Base-by-base conservation (phyloP, 2,888 invertebrate genomes). In the Agrotis ipsilon region DNA sequence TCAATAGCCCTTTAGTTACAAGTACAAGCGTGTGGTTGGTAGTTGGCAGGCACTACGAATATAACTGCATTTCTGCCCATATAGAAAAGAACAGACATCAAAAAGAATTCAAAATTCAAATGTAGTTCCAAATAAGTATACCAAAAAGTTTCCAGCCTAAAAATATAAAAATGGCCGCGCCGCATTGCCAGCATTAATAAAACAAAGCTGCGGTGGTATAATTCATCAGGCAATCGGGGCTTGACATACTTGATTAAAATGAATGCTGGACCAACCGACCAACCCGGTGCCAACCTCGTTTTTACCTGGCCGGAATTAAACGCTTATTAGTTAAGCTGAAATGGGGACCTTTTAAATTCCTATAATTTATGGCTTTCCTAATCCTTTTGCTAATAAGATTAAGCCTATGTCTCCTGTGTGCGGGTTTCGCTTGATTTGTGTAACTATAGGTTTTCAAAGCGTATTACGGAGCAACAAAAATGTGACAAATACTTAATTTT, bases 181-280 rank as follows among this genome's bases (percentile, higher is more conserved):
- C 67, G 75, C 72, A 68, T 68, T 72, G 77, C 73, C 62, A 74
- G 71, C 80, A 69, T 85, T 83, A 84, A 84, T 83, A 85, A 83
- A 83, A 83, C 81, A 85, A 82, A 87, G 77, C 82, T 72, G 70
- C 55, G 68, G 80, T 80, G 60, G 62, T 81, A 81, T 80, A 78
- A 90, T 91, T 89, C 90, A 92, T 89, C 90, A 90, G 87, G 87
- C 87, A 85, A 90, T 90, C 88, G 89, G 87, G 78, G 78, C 84
- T 86, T 88, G 92, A 90, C 91, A 90, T 80, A 85, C 80, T 86
- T 92, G 90, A 93, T 92, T 92, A 92, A 91, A 92, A 92, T 88
- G 89, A 90, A 92, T 90, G 88, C 89, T 82, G 78, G 62, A 68
- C 71, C 79, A 73, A 68, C 80, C 78, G 60, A 70, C 69, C 79